Conservation (phyloP, 1,140 invertebrate genomes). For the Octopus sinensis region DNA sequence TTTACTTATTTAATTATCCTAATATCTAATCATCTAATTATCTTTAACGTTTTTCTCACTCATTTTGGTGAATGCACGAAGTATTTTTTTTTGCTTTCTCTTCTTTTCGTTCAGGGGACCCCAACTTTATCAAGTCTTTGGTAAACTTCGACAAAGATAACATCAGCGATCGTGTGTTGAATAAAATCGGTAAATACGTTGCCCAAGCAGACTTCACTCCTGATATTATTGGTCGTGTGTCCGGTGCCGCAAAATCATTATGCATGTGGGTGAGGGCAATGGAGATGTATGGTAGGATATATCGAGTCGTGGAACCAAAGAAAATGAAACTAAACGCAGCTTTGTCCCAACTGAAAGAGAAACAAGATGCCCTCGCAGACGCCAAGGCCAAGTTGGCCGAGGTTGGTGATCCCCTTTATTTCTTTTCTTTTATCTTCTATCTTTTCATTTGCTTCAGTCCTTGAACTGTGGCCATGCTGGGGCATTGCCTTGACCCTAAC, state of each 20-base stretch:
- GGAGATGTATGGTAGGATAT: conserved; percentile 82
- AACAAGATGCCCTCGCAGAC: conserved; percentile 72
- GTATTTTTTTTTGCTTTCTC: not conserved
- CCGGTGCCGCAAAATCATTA: conserved; percentile 76
- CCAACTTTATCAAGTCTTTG: conserved; percentile 64
- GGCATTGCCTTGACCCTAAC: too few relatives aligned
- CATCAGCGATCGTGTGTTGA: conserved; percentile 75
- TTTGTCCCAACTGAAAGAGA: conserved; percentile 69
- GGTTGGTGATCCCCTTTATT: conserved; percentile 28
- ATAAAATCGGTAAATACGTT: conserved; percentile 75
- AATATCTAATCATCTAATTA: too few relatives aligned
- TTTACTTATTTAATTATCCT: too few relatives aligned
- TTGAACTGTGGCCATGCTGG: too few relatives aligned
- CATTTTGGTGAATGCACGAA: too few relatives aligned
- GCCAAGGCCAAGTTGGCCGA: conserved; percentile 71
- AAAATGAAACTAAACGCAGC: conserved; percentile 74
- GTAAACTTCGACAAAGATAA: conserved; percentile 84
- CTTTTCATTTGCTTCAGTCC: too few relatives aligned
- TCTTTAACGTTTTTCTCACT: too few relatives aligned
- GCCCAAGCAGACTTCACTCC: conserved; percentile 80
- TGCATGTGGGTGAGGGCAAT: conserved; percentile 88
- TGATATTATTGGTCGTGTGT: conserved; percentile 66
- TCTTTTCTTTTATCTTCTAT: too few relatives aligned
- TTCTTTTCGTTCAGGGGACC: conserved; percentile 49
- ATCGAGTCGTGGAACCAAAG: conserved; percentile 79